Base-by-base conservation (phyloP, 2,113 vertebrate species). In the Ornithorhynchus anatinus region DNA sequence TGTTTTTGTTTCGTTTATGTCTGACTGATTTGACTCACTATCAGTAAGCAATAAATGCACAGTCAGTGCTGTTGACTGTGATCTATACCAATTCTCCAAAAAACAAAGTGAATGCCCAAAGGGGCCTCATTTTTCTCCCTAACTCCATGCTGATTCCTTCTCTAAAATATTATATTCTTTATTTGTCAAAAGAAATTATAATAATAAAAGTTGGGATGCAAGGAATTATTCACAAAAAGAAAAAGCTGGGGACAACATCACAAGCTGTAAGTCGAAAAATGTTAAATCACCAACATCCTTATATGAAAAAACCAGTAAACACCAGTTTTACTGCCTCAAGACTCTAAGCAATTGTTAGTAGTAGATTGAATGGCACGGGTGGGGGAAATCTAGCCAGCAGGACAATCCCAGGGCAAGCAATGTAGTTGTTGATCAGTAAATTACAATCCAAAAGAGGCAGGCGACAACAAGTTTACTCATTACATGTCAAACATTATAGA, bases 151-250 rank as follows among this genome's bases (percentile, higher is more conserved):
- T 77, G 67, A 69, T 74, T 71, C 59, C 88, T 89, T 85, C 72
- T 81, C 76, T 88, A 72, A 33, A 69, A 67, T 63, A 48, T 84
- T 69, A 80, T 85, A 84, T 84, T 61, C 80, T 59, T 79, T 76
- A 81, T 84, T 86, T 91, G 81, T 79, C 82, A 80, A 75, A 76
- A 77, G 37, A n/a, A n/a, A n/a, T n/a, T n/a, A n/a, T n/a, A n/a
- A n/a, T n/a, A n/a, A n/a, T n/a, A n/a, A n/a, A n/a, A n/a, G n/a
- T 45, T 63, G 33, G 16, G 25, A 37, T 59, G 32, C 61, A 69
- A 75, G 63, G 67, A 79, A 59, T 77, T 65, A 47, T 58, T 75
- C 64, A 44, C 51, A 45, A 57, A 22, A 58, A 48, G 81, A 66
- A 72, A 69, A 60, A 79, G 58, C 47, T 72, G 75, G 77, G 66